A percentile compares a stretch with the other conserved stretches of the same genome.
phyloP scores from a whole-genome alignment of 2,888 invertebrate genomes.

The Acrobasis repandana region DNA sequence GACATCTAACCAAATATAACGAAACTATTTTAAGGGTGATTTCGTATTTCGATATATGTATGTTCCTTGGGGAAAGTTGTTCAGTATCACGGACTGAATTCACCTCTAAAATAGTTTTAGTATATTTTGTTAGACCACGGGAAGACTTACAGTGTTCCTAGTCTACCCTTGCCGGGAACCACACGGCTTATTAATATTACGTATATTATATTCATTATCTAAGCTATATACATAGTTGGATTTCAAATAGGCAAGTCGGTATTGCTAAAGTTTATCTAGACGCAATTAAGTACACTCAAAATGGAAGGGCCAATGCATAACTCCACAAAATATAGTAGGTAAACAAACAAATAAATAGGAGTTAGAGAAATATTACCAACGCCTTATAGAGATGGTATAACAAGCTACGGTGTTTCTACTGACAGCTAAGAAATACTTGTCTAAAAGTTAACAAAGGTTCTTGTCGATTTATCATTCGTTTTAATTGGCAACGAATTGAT shows the following conservation, averaged over 20 bases:
- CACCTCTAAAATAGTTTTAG: too few relatives aligned
- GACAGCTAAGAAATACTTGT: not conserved
- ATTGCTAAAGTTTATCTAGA: not conserved
- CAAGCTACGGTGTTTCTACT: not conserved
- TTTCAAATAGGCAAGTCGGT: not conserved
- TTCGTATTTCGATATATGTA: too few relatives aligned
- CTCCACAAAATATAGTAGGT: not conserved
- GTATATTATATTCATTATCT: too few relatives aligned
- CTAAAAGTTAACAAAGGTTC: not conserved
- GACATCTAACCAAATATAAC: too few relatives aligned
- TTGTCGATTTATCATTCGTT: not conserved
- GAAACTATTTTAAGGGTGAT: too few relatives aligned
- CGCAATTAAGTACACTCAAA: not conserved
- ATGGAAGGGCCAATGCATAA: not conserved
- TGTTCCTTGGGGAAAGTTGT: too few relatives aligned
- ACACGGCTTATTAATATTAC: too few relatives aligned
- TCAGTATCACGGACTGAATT: too few relatives aligned
- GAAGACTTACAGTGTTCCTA: too few relatives aligned
- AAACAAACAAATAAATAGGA: not conserved
- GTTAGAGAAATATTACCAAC: not conserved
- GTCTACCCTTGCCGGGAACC: too few relatives aligned
- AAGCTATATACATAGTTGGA: too few relatives aligned
- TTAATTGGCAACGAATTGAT: slow-evolving; percentile 1
- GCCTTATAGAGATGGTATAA: not conserved
- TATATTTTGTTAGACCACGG: too few relatives aligned